Conservation (phyloP, 2,888 invertebrate genomes). For the Oligia fasciuncula region DNA sequence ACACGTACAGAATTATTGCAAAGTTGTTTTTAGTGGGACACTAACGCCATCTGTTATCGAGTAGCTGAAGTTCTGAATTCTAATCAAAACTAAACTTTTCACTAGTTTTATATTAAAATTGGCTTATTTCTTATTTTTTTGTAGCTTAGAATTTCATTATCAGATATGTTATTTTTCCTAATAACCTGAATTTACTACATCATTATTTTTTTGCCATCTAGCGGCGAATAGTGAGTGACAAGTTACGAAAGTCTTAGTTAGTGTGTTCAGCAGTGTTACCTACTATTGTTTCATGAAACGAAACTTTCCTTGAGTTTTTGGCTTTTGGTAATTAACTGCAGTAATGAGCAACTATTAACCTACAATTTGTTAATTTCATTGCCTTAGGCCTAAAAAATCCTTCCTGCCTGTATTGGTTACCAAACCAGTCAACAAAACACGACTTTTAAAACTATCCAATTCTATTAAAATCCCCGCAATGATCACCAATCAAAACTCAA, state of each 20-base stretch:
- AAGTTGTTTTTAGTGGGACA: background rate
- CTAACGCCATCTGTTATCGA: slow-evolving; percentile 61
- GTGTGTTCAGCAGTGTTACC: too few species aligned
- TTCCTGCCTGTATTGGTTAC: too few species aligned
- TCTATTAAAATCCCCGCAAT: background rate
- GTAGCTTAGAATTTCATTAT: background rate
- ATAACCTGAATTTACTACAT: too few species aligned
- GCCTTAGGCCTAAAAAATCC: too few species aligned
- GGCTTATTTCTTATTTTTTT: too few species aligned
- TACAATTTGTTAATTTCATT: background rate
- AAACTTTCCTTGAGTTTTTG: background rate
- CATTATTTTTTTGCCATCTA: slow-evolving; percentile 69
- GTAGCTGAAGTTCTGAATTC: slow-evolving; percentile 42
- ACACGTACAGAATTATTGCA: background rate
- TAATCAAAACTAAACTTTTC: background rate
- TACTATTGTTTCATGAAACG: background rate
- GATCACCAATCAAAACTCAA: background rate
- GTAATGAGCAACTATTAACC: background rate
- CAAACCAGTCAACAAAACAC: too few species aligned
- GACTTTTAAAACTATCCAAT: background rate
- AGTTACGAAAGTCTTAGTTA: background rate
- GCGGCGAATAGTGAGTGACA: slow-evolving; percentile 67
- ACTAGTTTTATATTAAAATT: background rate
- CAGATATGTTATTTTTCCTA: background rate
- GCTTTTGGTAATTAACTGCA: background rate